Conservation (phyloP, 2,888 invertebrate genomes). For the Folsomia candida region DNA sequence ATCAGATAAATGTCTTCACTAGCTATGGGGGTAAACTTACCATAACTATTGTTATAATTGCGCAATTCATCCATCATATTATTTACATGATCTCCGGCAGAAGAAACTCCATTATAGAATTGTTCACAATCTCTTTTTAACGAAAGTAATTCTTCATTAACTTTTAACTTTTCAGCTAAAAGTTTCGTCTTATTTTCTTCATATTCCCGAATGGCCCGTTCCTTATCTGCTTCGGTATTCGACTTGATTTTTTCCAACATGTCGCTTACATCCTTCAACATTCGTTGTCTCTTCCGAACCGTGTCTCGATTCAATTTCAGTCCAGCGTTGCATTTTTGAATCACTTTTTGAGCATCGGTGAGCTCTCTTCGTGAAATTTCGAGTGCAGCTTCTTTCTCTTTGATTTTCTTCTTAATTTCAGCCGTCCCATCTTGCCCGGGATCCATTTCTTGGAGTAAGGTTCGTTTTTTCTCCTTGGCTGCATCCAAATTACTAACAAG, state of each 20-base stretch:
- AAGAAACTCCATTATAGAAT: conserved; percentile 22
- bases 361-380: conserved; percentile 13
- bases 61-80: neutral
- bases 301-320: neutral
- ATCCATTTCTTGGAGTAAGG: conserved; percentile 6
- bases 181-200: conserved; percentile 18
- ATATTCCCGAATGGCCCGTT: conserved; percentile 6
- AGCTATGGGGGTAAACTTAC: too few species aligned
- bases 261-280: neutral
- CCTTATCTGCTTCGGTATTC: conserved; percentile 15
- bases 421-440: neutral
- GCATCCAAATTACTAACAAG: conserved; percentile 1
- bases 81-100: conserved; percentile 10
- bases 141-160: conserved; percentile 8
- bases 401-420: neutral
- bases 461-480: neutral
- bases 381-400: conserved; percentile 6
- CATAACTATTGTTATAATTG: neutral
- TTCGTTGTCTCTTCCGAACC: neutral
- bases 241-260: conserved; percentile 7
- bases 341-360: conserved; percentile 1
- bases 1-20: too few species aligned
- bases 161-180: neutral
- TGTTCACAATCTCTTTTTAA: conserved; percentile 30
- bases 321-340: neutral